Percentiles rank a stretch among this genome's conserved stretches.
These are phyloP conservation scores for Drosophila kuntzei DNA, from an alignment of 2,888 invertebrate genomes.

Conservation along the genomic window DNA sequence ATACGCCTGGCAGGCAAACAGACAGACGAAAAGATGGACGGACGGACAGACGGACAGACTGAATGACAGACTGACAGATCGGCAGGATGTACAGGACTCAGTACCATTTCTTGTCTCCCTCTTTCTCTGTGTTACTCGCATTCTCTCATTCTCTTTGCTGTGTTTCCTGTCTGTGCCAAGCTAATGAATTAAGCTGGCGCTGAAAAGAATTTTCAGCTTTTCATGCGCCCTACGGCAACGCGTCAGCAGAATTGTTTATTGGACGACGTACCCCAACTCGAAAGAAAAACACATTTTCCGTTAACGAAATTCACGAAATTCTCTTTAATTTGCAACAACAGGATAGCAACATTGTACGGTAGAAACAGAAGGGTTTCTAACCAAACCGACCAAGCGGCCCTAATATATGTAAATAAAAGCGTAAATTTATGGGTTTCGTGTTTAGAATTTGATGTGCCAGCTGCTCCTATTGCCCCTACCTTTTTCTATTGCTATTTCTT, in stretches of 20 bases:
- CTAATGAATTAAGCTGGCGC: conserved; percentile 75
- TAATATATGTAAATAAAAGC: conserved; percentile 79
- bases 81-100: conserved; percentile 37
- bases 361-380: conserved; percentile 37
- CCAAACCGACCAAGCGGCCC: conserved; percentile 16
- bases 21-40: conserved; percentile 18
- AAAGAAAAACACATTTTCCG: conserved; percentile 41
- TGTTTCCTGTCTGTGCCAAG: conserved; percentile 41
- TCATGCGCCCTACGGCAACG: conserved; percentile 54
- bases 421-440: conserved; percentile 78
- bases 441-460: conserved; percentile 71
- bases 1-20: conserved; percentile 48
- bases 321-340: conserved; percentile 49
- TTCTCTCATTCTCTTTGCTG: not conserved
- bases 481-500: conserved; percentile 13
- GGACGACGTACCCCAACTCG: conserved; percentile 8
- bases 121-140: not conserved
- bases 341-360: conserved; percentile 19
- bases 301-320: conserved; percentile 55
- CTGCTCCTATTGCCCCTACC: conserved; percentile 26
- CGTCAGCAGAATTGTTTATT: conserved; percentile 71
- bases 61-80: conserved; percentile 51
- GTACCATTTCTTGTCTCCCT: not conserved
- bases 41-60: conserved; percentile 9
- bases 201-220: conserved; percentile 65